Conservation (phyloP, 2,113 vertebrate species). For the Neotoma lepida region DNA sequence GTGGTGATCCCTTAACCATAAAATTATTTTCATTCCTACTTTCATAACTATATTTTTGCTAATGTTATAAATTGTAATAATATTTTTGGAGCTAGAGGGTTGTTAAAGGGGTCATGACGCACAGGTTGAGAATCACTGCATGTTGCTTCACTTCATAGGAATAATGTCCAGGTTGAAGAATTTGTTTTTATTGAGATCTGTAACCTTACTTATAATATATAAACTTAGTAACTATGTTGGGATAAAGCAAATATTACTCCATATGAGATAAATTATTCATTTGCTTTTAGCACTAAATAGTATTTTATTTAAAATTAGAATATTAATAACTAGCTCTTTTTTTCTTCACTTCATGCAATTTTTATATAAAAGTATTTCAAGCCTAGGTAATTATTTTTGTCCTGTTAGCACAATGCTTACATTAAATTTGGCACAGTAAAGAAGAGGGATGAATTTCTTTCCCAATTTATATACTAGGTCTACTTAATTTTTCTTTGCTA, state of each 20-base stretch:
- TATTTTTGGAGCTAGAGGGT: neutral
- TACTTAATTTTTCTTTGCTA: conserved; percentile 3
- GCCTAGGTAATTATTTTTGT: neutral
- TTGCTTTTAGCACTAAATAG: conserved; percentile 43
- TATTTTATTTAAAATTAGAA: conserved; percentile 43
- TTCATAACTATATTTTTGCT: neutral
- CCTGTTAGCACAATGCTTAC: neutral
- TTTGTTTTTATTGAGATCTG: conserved; percentile 4
- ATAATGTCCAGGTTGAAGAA: neutral
- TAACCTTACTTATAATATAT: conserved; percentile 37
- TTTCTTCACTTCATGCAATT: conserved; percentile 44
- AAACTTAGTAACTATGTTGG: conserved; percentile 51
- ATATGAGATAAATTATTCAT: conserved; percentile 23
- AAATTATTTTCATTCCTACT: neutral
- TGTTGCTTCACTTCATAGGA: neutral
- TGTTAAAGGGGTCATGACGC: neutral
- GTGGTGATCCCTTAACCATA: neutral
- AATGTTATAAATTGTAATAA: neutral
- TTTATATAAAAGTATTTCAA: conserved; percentile 44
- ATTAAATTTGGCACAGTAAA: conserved; percentile 34
- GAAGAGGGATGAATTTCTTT: conserved; percentile 18
- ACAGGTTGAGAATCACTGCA: neutral
- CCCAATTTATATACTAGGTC: neutral
- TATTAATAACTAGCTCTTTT: conserved; percentile 24
- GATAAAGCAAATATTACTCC: neutral